Evolutionary conservation across 1,140 invertebrate genomes (phyloP).

Genomic region (Heliconius hermathena): DNA sequence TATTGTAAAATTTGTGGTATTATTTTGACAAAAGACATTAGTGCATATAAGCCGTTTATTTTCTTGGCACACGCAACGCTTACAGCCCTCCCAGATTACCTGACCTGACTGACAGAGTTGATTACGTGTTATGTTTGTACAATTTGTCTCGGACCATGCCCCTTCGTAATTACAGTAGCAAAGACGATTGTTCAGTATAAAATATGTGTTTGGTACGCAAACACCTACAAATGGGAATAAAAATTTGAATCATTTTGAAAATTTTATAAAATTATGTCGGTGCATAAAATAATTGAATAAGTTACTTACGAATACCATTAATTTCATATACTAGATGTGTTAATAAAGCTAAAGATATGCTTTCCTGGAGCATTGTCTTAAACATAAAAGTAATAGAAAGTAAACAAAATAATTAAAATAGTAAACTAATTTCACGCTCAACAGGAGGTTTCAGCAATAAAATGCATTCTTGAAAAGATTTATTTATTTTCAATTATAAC

Average conservation of each 20-base stretch:
- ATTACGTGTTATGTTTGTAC: conserved; percentile 47
- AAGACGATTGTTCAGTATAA: conserved; percentile 52
- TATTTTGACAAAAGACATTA: conserved; percentile 43
- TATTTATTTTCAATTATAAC: conserved; percentile 29
- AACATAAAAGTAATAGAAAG: conserved; percentile 25
- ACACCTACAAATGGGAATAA: conserved; percentile 44
- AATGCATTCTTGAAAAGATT: conserved; percentile 36
- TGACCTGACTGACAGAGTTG: conserved; percentile 55
- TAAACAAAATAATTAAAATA: conserved; percentile 30
- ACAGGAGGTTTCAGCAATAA: conserved; percentile 46
- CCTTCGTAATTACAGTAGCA: conserved; percentile 60
- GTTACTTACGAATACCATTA: conserved; percentile 46
- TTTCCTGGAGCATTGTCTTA: conserved; percentile 50
- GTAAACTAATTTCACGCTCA: conserved; percentile 52
- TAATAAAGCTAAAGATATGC: conserved; percentile 55
- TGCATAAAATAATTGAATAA: neutral
- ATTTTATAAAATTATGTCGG: conserved; percentile 17
- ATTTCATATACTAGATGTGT: conserved; percentile 44
- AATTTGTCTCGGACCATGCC: conserved; percentile 51
- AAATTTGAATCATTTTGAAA: conserved; percentile 26
- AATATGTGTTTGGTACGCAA: conserved; percentile 60
- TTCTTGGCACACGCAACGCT: conserved; percentile 60
- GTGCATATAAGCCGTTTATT: conserved; percentile 59
- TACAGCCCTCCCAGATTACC: conserved; percentile 58
- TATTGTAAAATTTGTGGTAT: conserved; percentile 18